Percentiles rank a stretch among this genome's conserved stretches.
Evolutionary conservation across 1,140 invertebrate species (phyloP).

Genomic region (Steinernema feltiae): DNA sequence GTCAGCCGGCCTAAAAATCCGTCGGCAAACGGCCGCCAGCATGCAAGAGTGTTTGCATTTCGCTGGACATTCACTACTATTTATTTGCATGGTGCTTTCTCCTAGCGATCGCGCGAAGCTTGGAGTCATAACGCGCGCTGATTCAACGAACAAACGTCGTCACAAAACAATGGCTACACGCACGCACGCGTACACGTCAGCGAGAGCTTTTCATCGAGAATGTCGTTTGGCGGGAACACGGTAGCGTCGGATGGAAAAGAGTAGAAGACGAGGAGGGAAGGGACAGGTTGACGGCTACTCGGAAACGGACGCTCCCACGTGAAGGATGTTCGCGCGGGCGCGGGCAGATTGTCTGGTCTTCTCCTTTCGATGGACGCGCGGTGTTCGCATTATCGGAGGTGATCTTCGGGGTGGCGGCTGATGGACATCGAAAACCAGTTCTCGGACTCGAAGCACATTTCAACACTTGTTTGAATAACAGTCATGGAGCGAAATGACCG

Average conservation of each 20-base stretch:
- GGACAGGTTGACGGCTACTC: conserved; percentile 13
- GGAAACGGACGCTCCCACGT: conserved; percentile 11
- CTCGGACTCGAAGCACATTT: conserved; percentile 12
- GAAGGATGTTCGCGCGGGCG: conserved; percentile 11
- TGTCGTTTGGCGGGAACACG: not conserved
- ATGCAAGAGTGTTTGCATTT: conserved; percentile 4
- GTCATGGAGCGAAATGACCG: conserved; percentile 13
- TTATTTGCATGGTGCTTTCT: conserved; percentile 15
- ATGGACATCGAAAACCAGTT: conserved; percentile 12
- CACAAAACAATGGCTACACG: not conserved
- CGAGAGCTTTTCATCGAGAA: conserved; percentile 1
- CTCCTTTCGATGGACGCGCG: conserved; percentile 12
- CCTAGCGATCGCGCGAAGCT: not conserved
- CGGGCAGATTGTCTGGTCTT: conserved; percentile 12
- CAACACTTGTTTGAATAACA: conserved; percentile 15
- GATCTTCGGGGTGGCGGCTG: conserved; percentile 14
- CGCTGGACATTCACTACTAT: conserved; percentile 9
- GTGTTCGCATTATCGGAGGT: conserved; percentile 15
- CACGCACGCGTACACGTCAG: not conserved
- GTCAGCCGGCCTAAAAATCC: conserved; percentile 11
- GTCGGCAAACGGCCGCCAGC: conserved; percentile 10
- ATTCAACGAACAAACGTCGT: conserved; percentile 9
- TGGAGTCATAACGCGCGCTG: conserved; percentile 13
- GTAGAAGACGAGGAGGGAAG: conserved; percentile 9
- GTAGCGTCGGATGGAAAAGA: not conserved